Evolutionary conservation across 2,888 invertebrate genomes (phyloP), one percentile per base, ranked within the genome.

Genomic region (Platerodrilus igneus): DNA sequence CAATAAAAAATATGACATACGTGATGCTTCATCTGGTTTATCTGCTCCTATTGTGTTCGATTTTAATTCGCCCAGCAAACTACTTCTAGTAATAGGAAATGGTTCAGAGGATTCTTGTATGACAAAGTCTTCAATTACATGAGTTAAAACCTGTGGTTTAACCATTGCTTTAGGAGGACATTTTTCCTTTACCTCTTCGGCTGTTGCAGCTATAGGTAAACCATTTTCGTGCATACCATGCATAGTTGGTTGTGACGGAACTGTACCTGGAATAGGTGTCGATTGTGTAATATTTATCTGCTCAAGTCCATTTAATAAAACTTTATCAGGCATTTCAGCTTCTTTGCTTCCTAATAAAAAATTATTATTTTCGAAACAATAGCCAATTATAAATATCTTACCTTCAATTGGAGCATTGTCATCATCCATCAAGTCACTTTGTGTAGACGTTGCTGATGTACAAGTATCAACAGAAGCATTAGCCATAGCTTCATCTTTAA

Each of bases 51-150:
- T 56, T 32, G 50, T 58, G 4, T 57, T 55, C 13, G 64, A 61
- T 47, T 71, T 70, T 36, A 67, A 51, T 48, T 69, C 69, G 8
- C 63, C 62, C 45, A 69, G 55, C 23, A 69, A 51, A 20, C 64
- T 63, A 36, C 62, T 66, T 42, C 67, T 54, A n/a, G 64, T 86
- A 32, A 93, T 89, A 39, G 90, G 87, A 62, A 91, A 91, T 0
- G 91, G 91, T 67, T 90, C 90, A 1, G 83, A 85, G 1, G 89
- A 91, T 72, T 96, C 96, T 65, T 94, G 93, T 52, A 96, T 95
- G 4, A 96, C 89, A 67, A 92, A 95, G 33, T 94, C 95, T 64
- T 94, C 95, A 47, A 96, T 95, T 14, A 95, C 91, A 64, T 96
- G 96, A 0, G 95, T 95, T 33, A 96, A 72, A 4, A 96, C 90